These are phyloP conservation scores for Enteromius anoplus DNA, from an alignment of 2,797 vertebrate species.

Conservation along the genomic window DNA sequence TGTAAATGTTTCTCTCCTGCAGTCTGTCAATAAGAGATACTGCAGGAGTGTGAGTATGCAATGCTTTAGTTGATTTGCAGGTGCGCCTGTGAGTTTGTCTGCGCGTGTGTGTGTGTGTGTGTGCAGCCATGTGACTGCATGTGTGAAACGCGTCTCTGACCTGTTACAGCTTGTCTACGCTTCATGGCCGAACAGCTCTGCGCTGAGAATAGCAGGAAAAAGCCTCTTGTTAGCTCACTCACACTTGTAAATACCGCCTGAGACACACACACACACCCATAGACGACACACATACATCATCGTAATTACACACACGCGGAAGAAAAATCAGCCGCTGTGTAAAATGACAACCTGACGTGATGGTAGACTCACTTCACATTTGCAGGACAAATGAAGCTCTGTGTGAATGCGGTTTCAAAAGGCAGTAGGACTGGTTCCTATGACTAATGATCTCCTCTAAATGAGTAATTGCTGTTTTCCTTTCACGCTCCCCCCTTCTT, in stretches of 20 bases:
- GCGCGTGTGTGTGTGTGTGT: constrained; percentile 15
- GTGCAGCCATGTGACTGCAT: constrained; percentile 30
- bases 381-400: constrained; percentile 52
- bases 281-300: constrained; percentile 30
- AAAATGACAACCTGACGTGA: constrained; percentile 48
- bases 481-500: constrained; percentile 38
- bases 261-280: constrained; percentile 21
- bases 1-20: constrained; percentile 58
- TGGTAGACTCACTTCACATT: constrained; percentile 42
- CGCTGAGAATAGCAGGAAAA: constrained; percentile 35
- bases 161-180: constrained; percentile 56
- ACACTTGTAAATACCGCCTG: constrained; percentile 37
- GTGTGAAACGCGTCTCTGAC: constrained; percentile 48
- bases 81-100: constrained; percentile 26
- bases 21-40: constrained; percentile 59
- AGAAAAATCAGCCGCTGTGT: constrained; percentile 42
- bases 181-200: constrained; percentile 36
- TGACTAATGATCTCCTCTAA: constrained; percentile 60
- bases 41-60: constrained; percentile 46
- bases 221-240: constrained; percentile 30
- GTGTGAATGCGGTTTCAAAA: constrained; percentile 46
- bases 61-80: constrained; percentile 41
- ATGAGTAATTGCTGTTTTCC: constrained; percentile 62
- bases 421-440: constrained; percentile 54
- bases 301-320: constrained; percentile 35